phyloP scores from a whole-genome alignment of 2,113 vertebrate species.

The Benitochromis conjunctus region DNA sequence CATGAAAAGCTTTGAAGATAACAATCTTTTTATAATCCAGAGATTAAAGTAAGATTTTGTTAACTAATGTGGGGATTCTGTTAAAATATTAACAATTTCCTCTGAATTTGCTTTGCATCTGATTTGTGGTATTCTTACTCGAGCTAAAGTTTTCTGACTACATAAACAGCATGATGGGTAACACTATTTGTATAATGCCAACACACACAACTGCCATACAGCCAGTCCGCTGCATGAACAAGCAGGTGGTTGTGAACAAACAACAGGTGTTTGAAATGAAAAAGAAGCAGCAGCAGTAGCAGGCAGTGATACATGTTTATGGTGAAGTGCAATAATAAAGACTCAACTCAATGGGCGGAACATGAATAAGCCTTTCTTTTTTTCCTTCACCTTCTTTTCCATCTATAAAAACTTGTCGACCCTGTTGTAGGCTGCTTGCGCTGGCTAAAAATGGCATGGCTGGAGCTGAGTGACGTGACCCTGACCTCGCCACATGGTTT shows the following conservation, averaged over 20 bases:
- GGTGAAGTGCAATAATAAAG: not conserved
- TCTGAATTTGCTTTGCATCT: not conserved
- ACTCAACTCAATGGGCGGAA: not conserved
- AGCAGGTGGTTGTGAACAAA: not conserved
- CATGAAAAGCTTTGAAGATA: not conserved
- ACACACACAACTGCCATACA: not conserved
- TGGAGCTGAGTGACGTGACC: not conserved
- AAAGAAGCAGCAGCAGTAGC: not conserved
- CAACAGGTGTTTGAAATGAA: not conserved
- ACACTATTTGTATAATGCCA: not conserved
- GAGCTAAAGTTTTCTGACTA: not conserved
- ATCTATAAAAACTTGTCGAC: not conserved
- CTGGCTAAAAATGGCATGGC: slow-evolving; percentile 25
- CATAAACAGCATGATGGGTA: not conserved
- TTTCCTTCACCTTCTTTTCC: not conserved
- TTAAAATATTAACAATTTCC: not conserved
- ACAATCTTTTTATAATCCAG: too few relatives aligned
- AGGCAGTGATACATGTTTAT: not conserved
- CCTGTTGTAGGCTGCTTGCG: not conserved
- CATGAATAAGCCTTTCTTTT: not conserved
- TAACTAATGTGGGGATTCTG: not conserved
- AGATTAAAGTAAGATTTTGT: not conserved
- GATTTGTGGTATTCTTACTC: not conserved
- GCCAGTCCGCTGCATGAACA: not conserved
- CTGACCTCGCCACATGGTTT: not conserved